Conservation (phyloP, 2,113 vertebrate genomes). For the Suncus etruscus region DNA sequence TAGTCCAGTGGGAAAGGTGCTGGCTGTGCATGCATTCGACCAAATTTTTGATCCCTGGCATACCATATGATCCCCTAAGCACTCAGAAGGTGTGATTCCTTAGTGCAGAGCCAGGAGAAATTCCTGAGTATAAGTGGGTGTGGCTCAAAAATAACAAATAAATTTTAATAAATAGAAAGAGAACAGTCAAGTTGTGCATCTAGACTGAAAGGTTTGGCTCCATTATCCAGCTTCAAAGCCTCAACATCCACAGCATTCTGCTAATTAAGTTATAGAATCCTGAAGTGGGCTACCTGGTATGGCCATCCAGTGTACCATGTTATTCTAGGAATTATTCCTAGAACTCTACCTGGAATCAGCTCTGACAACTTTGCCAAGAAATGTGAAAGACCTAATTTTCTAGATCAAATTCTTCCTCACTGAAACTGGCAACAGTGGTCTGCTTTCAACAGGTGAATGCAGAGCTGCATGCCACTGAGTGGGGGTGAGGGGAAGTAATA, state of each 20-base stretch:
- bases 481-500: background rate
- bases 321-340: constrained; percentile 48
- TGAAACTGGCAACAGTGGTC: background rate
- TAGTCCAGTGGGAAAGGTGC: too few relatives aligned
- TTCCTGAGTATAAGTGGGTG: too few relatives aligned
- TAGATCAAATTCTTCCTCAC: constrained; percentile 26
- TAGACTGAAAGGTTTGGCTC: background rate
- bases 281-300: background rate
- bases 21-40: too few relatives aligned
- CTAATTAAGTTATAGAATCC: background rate
- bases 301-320: background rate
- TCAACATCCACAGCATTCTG: background rate
- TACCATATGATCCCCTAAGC: too few relatives aligned
- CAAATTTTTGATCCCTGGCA: too few relatives aligned
- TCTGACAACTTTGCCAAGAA: constrained; percentile 21
- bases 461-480: background rate
- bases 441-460: constrained; percentile 35
- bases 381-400: constrained; percentile 32
- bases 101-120: too few relatives aligned
- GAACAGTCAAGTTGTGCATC: background rate
- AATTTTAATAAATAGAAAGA: background rate
- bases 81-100: too few relatives aligned
- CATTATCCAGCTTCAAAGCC: background rate
- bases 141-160: too few relatives aligned
- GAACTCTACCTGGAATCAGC: constrained; percentile 38